Evolutionary conservation across 2,888 invertebrate genomes (phyloP), one percentile per base, ranked within the genome.

Genomic region (Nipponacmea schrenckii): DNA sequence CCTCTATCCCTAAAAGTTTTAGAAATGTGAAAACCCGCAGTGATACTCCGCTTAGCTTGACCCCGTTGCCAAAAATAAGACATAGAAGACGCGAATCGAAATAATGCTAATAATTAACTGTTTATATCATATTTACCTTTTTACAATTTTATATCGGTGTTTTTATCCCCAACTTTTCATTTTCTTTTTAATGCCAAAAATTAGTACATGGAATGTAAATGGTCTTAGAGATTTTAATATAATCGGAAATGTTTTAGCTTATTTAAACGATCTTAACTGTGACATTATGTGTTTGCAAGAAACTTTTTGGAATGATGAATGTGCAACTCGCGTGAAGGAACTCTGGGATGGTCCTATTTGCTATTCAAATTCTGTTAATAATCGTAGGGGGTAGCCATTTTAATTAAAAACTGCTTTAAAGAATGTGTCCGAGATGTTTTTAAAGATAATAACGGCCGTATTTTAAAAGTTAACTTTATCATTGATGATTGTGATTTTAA

Each of bases 351-450:
- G 67, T 62, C 62, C 62, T 26, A 20, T 62, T 17, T 31, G 27
- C 62, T 62, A 26, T 31, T 63, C 46, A 26, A 44, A 67, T 67
- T 15, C n/a, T 45, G 12, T 50, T 3, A 62, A 66, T 62, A 20
- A 27, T 8, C 48, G 56, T 20, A 27, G 39, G 71, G 71, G 45
- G 71, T 67, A 3, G 71, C 71, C 31, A 56, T 71, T 26, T 39
- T 71, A 4, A 56, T 67, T 31, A 62, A 46, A 12, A 71, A 67
- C 44, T 24, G 56, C 62, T 62, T 56, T 24, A 50, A 50, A 62
- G 46, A 63, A 24, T 67, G 48, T 15, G 44, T 39, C 10, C 39
- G 62, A n/a, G 24, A 46, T 10, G 20, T 64, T 12, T 15, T 26
- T 62, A 63, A n/a, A n/a, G 62, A 69, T 69, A 44, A 45, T 20